Evolutionary conservation across 2,888 invertebrate species (phyloP), one percentile per base, ranked within the genome.

Genomic region (Melanargia galathea): DNA sequence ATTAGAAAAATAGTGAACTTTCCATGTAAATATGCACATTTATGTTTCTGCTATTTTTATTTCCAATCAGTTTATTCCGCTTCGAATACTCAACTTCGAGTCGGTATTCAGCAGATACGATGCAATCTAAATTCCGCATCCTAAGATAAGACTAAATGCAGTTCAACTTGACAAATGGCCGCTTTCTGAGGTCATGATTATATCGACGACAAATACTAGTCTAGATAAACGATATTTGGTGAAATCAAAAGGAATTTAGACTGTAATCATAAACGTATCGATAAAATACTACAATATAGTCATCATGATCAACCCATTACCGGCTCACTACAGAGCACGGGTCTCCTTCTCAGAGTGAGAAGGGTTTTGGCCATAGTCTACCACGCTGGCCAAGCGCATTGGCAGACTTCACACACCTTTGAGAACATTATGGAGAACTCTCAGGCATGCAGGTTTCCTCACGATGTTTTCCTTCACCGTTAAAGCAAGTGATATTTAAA

Each of bases 21-120:
- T 30, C 10, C 51, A 51, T 51, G 33, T 35, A 52, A 35, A 20
- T 35, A 52, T 20, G 33, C 52, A 35, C 6, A n/a, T 46, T 7
- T 10, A 35, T 22, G 11, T 33, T 33, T 52, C 52, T 20, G 52
- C 13, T 20, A 56, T 56, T 30, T 56, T 45, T 43, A 45, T 45
- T 45, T 56, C 24, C 57, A 62, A 68, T 68, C 64, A 67, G 69
- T 64, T 51, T 70, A 71, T 71, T 75, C 71, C 75, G 6, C 35
- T 35, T 46, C 33, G 11, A 48, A 22, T 57, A 71, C 78, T 76
- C 76, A 74, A 77, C 80, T 80, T 82, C 81, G 75, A 70, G 75
- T 72, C 74, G 68, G 75, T 86, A 84, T 83, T 81, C 80, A 80
- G 77, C 76, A 79, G 83, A 82, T 76, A 75, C 72, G 76, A 76